Conservation (phyloP, 2,113 vertebrate genomes). For the Pseudopodoces humilis region DNA sequence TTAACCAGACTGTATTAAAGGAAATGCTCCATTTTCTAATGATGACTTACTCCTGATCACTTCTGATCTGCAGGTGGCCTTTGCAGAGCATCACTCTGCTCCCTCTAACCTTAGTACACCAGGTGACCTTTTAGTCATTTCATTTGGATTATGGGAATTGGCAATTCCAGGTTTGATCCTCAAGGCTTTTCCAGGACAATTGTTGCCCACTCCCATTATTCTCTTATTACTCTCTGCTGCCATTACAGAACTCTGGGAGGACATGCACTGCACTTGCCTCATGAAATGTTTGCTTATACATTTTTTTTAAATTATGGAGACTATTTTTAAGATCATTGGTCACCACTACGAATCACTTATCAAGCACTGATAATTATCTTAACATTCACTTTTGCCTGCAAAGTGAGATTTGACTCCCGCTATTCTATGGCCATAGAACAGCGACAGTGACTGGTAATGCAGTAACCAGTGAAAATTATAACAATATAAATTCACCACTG, state of each 20-base stretch:
- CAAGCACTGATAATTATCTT: not conserved
- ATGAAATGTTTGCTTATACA: not conserved
- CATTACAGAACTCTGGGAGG: not conserved
- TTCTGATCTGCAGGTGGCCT: not conserved
- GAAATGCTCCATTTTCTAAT: not conserved
- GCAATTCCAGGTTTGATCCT: not conserved
- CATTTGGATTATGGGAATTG: not conserved
- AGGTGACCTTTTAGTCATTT: not conserved
- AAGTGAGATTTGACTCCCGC: not conserved
- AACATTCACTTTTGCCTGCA: not conserved
- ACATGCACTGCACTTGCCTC: accelerated
- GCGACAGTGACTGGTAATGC: not conserved
- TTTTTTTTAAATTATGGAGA: not conserved
- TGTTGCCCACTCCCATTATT: not conserved
- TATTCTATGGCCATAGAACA: not conserved
- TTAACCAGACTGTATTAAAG: not conserved
- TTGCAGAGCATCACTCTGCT: not conserved
- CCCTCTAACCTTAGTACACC: not conserved
- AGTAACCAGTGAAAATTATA: not conserved
- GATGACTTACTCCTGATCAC: not conserved
- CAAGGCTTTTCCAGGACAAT: not conserved
- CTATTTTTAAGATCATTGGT: not conserved
- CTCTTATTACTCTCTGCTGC: not conserved
- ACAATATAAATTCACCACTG: not conserved
- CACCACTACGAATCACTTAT: not conserved